phyloP scores from a whole-genome alignment of 2,113 vertebrate species.

The Stomatorhinus ivindoensis region DNA sequence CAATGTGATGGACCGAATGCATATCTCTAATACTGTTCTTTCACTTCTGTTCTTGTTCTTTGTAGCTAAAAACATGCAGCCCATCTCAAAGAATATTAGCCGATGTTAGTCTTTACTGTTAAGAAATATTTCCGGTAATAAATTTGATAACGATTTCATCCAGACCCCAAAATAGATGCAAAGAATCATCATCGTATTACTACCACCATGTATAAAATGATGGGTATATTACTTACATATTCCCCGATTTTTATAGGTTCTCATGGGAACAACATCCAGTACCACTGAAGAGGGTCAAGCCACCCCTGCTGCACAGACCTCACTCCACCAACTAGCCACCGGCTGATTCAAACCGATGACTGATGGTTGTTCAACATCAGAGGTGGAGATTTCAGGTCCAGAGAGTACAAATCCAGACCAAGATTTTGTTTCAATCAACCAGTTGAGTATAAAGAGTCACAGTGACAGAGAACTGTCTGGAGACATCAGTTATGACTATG shows the following conservation, averaged over 20 bases:
- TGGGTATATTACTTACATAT: not conserved
- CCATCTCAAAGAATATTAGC: not conserved
- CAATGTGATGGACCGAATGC: not conserved
- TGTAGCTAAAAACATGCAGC: not conserved
- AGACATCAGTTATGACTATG: not conserved
- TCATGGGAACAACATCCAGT: not conserved
- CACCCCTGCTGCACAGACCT: not conserved
- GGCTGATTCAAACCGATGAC: not conserved
- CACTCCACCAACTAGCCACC: not conserved
- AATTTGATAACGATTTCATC: not conserved
- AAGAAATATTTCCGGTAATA: not conserved
- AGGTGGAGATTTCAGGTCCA: too few species aligned
- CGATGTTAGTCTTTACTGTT: not conserved
- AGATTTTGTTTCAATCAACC: too few species aligned
- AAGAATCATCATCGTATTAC: not conserved
- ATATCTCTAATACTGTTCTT: not conserved
- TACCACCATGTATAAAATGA: not conserved
- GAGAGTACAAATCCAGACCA: too few species aligned
- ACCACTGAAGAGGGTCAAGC: not conserved
- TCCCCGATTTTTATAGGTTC: not conserved
- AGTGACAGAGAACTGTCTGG: not conserved
- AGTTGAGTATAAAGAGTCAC: too few species aligned
- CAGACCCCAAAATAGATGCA: not conserved
- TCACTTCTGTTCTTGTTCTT: not conserved
- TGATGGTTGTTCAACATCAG: not conserved